Conservation (phyloP, 2,797 vertebrate species). For the Mormyrops attenuatus region DNA sequence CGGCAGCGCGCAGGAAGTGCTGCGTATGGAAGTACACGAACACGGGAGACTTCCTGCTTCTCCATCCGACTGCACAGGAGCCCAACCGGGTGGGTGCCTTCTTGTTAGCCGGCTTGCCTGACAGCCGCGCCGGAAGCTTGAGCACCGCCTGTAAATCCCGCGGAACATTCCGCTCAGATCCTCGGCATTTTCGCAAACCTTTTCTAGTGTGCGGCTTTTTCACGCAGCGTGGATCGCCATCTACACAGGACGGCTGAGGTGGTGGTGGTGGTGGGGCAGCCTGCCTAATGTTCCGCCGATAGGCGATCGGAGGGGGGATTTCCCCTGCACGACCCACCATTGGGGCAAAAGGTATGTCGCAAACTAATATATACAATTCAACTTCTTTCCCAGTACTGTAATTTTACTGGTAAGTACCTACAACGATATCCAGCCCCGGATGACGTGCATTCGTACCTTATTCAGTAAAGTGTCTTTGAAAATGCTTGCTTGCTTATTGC, state of each 20-base stretch:
- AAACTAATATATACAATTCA: neutral
- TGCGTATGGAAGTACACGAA: neutral
- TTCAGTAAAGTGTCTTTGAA: neutral
- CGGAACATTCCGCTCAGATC: neutral
- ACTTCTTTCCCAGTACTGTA: neutral
- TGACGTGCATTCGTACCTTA: neutral
- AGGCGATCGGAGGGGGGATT: neutral
- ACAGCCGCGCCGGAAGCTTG: neutral
- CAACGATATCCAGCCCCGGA: neutral
- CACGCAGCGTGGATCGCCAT: neutral
- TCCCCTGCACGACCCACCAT: neutral
- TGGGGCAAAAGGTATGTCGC: neutral
- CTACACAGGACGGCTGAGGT: neutral
- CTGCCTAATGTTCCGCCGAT: neutral
- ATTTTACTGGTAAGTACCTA: neutral
- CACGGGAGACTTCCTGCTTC: neutral
- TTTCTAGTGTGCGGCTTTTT: neutral
- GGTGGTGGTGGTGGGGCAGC: neutral
- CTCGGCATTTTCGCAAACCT: no score
- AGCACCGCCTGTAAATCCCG: neutral
- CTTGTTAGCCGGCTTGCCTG: neutral
- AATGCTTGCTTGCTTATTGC: neutral
- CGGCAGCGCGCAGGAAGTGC: neutral
- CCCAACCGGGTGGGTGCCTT: neutral
- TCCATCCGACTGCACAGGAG: neutral